Evolutionary conservation across 2,113 vertebrate genomes (phyloP).

Genomic region (Alaudala cheleensis): DNA sequence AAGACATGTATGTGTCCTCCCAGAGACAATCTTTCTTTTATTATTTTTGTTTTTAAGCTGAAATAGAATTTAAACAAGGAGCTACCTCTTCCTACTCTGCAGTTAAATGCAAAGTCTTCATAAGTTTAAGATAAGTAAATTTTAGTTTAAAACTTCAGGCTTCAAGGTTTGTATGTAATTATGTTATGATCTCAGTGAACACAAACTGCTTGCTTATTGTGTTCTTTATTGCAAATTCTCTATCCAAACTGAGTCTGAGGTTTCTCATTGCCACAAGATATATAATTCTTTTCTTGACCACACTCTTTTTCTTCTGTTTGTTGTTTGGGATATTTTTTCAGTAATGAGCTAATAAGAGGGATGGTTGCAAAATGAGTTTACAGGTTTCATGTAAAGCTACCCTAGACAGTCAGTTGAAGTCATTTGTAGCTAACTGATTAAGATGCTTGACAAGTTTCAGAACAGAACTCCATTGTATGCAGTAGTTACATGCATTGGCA

Average conservation of each 20-base stretch:
- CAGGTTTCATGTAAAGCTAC: neutral
- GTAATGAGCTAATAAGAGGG: neutral
- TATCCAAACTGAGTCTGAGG: neutral
- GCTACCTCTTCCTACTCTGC: neutral
- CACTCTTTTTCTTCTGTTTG: neutral
- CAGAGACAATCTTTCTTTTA: neutral
- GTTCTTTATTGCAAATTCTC: neutral
- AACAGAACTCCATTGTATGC: neutral
- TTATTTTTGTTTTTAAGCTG: neutral
- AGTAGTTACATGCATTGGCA: neutral
- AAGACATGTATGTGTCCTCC: neutral
- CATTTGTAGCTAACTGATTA: neutral
- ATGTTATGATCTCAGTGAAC: neutral
- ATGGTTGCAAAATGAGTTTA: neutral
- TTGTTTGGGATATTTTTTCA: neutral
- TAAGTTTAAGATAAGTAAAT: neutral
- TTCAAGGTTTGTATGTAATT: neutral
- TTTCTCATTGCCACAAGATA: neutral
- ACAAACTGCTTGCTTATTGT: neutral
- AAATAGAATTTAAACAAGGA: neutral
- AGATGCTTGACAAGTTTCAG: neutral
- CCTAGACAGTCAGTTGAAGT: neutral
- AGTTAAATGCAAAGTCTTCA: neutral
- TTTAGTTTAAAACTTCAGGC: neutral
- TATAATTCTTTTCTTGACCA: neutral